phyloP scores from a whole-genome alignment of 2,888 invertebrate genomes.

The Orthosia cruda region DNA sequence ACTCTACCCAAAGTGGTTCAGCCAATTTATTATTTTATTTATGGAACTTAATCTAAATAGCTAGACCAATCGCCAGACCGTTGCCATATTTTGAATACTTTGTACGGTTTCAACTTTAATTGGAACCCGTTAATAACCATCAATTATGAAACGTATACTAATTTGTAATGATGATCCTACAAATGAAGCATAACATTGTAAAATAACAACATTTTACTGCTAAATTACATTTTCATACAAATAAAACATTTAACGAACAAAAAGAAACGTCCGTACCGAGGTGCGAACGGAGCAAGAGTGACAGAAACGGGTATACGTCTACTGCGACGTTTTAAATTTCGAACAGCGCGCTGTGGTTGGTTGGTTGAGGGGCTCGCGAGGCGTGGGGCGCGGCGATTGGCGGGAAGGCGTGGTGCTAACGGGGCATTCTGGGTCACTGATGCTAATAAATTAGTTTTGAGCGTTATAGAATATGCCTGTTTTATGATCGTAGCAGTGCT shows the following conservation, averaged over 20 bases:
- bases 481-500: conserved; percentile 78
- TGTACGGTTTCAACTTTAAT: background rate
- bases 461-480: conserved; percentile 80
- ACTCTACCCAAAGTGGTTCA: background rate
- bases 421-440: conserved; percentile 79
- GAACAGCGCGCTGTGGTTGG: conserved; percentile 88
- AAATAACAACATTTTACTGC: conserved; percentile 22
- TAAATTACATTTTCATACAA: conserved; percentile 51
- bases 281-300: conserved; percentile 72
- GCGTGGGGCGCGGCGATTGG: conserved; percentile 85
- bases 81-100: background rate
- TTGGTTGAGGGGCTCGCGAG: conserved; percentile 81
- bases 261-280: conserved; percentile 53
- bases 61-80: conserved; percentile 2
- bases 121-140: conserved; percentile 14
- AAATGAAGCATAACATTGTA: conserved; percentile 6
- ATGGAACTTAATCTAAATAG: background rate
- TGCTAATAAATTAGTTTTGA: conserved; percentile 84
- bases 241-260: conserved; percentile 47
- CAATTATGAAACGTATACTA: conserved; percentile 28
- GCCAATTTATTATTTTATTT: conserved; percentile 7
- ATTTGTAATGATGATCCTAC: conserved; percentile 5
- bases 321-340: conserved; percentile 83
- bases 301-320: conserved; percentile 84
- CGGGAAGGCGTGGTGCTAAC: conserved; percentile 86